Percentiles rank a stretch among this genome's conserved stretches.
Conservation (phyloP, 2,888 invertebrate species). For the Epistrophe grossulariae region DNA sequence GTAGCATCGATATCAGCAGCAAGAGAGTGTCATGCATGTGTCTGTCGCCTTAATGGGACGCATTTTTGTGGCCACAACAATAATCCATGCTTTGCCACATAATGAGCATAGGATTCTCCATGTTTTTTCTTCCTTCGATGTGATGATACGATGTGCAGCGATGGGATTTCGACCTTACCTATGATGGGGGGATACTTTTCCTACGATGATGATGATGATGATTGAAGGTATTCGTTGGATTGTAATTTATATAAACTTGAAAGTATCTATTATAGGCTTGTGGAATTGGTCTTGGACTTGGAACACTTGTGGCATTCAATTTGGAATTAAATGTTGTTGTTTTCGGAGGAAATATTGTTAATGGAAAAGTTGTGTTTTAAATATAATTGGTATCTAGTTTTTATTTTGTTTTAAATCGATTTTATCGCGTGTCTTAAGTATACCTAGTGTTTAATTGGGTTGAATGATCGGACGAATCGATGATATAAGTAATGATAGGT, state of each 20-base stretch:
- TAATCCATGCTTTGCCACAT: slow-evolving; percentile 45
- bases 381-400: slow-evolving; percentile 8
- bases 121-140: not conserved
- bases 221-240: slow-evolving; percentile 44
- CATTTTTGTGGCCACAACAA: slow-evolving; percentile 63
- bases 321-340: slow-evolving; percentile 33
- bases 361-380: slow-evolving; percentile 54
- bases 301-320: slow-evolving; percentile 15
- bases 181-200: not conserved
- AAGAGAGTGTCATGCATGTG: slow-evolving; percentile 46
- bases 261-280: slow-evolving; percentile 7
- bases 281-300: not conserved
- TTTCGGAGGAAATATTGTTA: slow-evolving; percentile 29
- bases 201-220: slow-evolving; percentile 18
- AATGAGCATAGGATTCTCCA: slow-evolving; percentile 58
- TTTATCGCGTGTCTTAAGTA: not conserved
- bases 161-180: slow-evolving; percentile 12
- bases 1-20: slow-evolving; percentile 2
- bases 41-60: slow-evolving; percentile 68
- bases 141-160: slow-evolving; percentile 14
- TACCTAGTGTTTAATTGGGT: not conserved
- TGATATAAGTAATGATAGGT: not conserved
- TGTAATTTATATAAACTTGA: slow-evolving; percentile 16
- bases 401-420: not conserved
- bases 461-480: not conserved